phyloP scores from a whole-genome alignment of 2,888 invertebrate species.

The Congeria kusceri region DNA sequence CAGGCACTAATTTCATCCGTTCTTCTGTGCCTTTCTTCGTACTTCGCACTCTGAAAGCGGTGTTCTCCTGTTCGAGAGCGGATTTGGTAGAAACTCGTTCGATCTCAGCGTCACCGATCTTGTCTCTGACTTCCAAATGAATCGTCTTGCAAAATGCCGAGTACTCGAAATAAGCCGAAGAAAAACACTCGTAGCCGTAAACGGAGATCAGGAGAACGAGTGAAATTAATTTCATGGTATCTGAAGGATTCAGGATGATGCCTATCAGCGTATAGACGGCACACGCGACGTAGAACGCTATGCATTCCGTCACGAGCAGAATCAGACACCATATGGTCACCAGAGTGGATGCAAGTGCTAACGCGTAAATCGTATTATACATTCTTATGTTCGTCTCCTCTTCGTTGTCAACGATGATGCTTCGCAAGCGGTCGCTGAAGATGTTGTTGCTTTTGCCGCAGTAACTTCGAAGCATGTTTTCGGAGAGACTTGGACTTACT shows the following conservation, averaged over 20 bases:
- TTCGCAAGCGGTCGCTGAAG: constrained; percentile 11
- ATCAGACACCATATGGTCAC: constrained; percentile 39
- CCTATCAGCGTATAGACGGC: constrained; percentile 46
- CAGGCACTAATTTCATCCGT: constrained; percentile 22
- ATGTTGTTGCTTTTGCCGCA: background rate
- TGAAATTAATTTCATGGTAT: constrained; percentile 48
- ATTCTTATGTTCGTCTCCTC: constrained; percentile 25
- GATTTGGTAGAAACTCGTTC: constrained; percentile 21
- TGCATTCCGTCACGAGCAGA: constrained; percentile 41
- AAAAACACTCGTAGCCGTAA: constrained; percentile 50
- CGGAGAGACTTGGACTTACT: constrained; percentile 19
- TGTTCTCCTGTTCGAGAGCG: constrained; percentile 30
- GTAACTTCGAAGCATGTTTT: background rate
- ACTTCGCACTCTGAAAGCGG: constrained; percentile 27
- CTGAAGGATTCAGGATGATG: constrained; percentile 42
- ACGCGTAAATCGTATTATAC: constrained; percentile 37
- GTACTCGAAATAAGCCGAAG: constrained; percentile 29
- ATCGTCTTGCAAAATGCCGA: constrained; percentile 33
- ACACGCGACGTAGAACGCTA: constrained; percentile 52
- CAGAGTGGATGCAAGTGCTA: constrained; percentile 32
- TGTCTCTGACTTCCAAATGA: constrained; percentile 27
- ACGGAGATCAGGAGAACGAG: constrained; percentile 37
- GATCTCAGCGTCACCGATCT: constrained; percentile 23
- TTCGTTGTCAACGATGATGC: constrained; percentile 41
- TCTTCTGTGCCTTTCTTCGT: background rate